Percentiles rank a stretch among this genome's conserved stretches.
Conservation (phyloP, 2,113 vertebrate species). For the Phalacrocorax brasilianus region DNA sequence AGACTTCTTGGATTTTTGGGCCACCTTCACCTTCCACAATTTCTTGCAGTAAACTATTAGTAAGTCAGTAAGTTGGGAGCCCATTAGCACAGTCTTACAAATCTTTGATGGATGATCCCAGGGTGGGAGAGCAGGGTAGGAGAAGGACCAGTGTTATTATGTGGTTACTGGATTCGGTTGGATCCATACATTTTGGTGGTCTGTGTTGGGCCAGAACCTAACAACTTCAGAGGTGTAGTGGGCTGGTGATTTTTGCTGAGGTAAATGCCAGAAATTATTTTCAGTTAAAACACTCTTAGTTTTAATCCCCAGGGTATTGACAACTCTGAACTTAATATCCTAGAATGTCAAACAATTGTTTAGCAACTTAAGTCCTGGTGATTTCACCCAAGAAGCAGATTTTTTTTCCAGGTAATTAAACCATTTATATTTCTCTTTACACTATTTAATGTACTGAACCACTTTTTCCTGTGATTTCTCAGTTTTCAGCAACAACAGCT, state of each 20-base stretch:
- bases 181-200: neutral
- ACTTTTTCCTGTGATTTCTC: neutral
- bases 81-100: neutral
- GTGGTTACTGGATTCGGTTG: neutral
- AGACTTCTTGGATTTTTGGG: neutral
- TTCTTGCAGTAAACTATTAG: neutral
- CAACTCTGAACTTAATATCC: neutral
- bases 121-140: neutral
- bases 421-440: neutral
- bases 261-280: neutral
- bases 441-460: neutral
- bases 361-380: neutral
- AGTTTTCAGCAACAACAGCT: neutral
- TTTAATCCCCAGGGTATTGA: neutral
- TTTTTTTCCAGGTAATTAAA: neutral
- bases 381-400: neutral
- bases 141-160: fast-evolving
- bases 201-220: neutral
- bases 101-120: neutral
- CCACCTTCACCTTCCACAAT: neutral
- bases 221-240: too few species aligned
- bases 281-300: neutral
- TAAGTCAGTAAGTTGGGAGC: neutral
- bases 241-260: neutral
- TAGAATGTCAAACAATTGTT: neutral